A percentile compares a stretch with the other conserved stretches of the same genome.
These are phyloP conservation scores for Chrysochloris asiatica DNA, from an alignment of 2,113 vertebrate genomes.

Conservation along the genomic window DNA sequence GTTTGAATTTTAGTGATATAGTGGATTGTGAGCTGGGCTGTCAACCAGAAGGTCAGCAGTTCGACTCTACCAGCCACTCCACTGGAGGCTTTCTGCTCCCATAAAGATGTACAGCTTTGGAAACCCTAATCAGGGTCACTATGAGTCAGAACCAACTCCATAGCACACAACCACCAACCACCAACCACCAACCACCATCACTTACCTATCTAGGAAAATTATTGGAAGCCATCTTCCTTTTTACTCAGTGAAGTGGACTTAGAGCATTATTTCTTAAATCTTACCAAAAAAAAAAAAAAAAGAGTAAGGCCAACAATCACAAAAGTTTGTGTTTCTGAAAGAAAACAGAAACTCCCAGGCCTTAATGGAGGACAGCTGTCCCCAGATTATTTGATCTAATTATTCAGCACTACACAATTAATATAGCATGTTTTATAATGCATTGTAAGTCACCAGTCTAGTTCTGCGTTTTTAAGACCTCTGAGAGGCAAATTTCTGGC, in stretches of 20 bases:
- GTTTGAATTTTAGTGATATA: conserved; percentile 28
- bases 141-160: no score
- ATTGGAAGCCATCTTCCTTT: neutral
- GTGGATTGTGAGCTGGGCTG: no score
- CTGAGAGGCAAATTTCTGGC: neutral
- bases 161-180: no score
- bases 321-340: conserved; percentile 14
- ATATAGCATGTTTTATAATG: neutral
- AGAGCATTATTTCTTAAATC: conserved; percentile 10
- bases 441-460: neutral
- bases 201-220: neutral
- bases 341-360: neutral
- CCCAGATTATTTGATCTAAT: neutral
- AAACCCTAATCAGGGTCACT: no score
- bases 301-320: neutral
- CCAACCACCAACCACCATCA: no score
- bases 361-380: neutral
- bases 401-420: neutral
- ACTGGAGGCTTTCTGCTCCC: no score
- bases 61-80: no score
- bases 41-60: no score
- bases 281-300: no score
- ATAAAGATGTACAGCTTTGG: no score
- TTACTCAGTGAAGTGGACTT: neutral
- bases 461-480: neutral